phyloP scores from a whole-genome alignment of 2,113 vertebrate species.

The Piaya cayana region DNA sequence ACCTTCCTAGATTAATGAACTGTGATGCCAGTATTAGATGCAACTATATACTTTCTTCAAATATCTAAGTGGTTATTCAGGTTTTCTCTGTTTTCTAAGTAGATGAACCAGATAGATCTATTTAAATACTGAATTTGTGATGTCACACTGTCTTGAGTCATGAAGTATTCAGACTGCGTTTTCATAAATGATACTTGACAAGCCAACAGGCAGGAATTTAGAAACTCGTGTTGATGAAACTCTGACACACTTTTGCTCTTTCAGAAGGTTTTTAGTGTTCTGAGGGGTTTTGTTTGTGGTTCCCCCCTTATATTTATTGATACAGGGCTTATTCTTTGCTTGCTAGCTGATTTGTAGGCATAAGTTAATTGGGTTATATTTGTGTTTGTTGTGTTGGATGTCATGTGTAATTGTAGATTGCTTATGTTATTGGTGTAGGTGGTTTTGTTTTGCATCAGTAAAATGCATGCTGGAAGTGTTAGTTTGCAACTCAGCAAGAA shows the following conservation, averaged over 20 bases:
- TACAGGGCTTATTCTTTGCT: neutral
- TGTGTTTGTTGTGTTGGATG: neutral
- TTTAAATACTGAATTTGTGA: neutral
- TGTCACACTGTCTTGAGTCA: neutral
- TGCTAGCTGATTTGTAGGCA: neutral
- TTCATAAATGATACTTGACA: neutral
- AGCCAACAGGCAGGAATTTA: neutral
- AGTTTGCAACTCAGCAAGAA: neutral
- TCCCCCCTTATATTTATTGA: neutral
- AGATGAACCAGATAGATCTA: neutral
- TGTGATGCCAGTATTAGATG: neutral
- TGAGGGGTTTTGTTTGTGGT: neutral
- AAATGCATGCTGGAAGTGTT: neutral
- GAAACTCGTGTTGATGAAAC: neutral
- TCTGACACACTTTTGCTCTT: neutral
- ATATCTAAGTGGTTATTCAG: neutral
- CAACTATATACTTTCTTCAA: neutral
- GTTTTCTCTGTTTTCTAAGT: neutral
- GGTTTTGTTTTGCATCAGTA: neutral
- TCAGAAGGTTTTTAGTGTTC: neutral
- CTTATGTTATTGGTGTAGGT: fast-evolving
- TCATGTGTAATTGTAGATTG: neutral
- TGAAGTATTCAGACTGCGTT: neutral
- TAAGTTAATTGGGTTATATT: neutral
- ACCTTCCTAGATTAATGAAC: neutral